These are phyloP conservation scores for Drosophila willistoni DNA, from an alignment of 1,140 invertebrate genomes.

Conservation along the genomic window DNA sequence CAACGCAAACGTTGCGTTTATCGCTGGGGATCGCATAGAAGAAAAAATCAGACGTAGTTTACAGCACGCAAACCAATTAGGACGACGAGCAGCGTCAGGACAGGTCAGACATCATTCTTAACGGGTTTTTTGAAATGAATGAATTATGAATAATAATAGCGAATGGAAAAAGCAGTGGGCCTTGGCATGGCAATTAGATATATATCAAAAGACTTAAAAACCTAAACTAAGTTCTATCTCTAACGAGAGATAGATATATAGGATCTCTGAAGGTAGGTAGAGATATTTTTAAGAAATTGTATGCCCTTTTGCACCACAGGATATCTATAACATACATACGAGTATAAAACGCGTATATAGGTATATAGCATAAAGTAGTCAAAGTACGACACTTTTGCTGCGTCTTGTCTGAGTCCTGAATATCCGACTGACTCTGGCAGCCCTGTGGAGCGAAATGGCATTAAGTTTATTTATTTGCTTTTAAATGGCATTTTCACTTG, in stretches of 20 bases:
- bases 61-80: constrained; percentile 59
- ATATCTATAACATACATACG: background rate
- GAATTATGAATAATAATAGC: constrained; percentile 50
- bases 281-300: background rate
- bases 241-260: too few relatives aligned
- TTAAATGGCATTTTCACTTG: constrained; percentile 78
- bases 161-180: background rate
- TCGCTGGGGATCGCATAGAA: constrained; percentile 19
- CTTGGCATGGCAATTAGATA: constrained; percentile 8
- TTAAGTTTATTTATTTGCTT: constrained; percentile 79
- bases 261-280: too few relatives aligned
- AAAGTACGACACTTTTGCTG: background rate
- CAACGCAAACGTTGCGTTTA: constrained; percentile 52
- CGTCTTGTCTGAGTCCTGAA: background rate
- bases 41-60: constrained; percentile 56
- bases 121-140: constrained; percentile 34
- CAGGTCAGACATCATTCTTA: constrained; percentile 30
- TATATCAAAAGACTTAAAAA: background rate
- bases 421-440: too few relatives aligned
- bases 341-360: background rate
- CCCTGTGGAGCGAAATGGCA: constrained; percentile 55
- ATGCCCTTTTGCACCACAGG: constrained; percentile 4
- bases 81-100: background rate
- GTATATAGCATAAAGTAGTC: background rate
- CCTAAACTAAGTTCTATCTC: too few relatives aligned